Percentiles rank a stretch among this genome's conserved stretches.
Evolutionary conservation across 2,888 invertebrate genomes (phyloP).

Genomic region (Acanthosoma haemorrhoidale): DNA sequence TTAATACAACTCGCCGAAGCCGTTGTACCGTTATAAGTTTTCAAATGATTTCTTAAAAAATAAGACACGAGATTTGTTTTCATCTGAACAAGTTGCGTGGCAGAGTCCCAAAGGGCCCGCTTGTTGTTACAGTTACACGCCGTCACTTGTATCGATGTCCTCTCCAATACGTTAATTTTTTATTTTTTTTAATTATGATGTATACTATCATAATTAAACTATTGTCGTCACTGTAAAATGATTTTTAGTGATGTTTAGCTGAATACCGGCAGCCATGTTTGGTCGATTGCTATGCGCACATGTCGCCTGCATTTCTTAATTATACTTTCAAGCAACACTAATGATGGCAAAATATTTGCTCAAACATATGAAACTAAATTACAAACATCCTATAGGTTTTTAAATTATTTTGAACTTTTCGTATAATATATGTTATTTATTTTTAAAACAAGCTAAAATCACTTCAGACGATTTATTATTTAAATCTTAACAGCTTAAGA

Average conservation of each 20-base stretch:
- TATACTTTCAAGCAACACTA: constrained; percentile 14
- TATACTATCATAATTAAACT: too few species aligned
- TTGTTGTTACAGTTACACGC: not conserved
- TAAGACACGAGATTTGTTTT: not conserved
- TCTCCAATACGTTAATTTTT: constrained; percentile 3
- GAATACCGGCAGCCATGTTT: constrained; percentile 36
- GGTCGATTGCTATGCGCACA: constrained; percentile 38
- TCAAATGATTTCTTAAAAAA: not conserved
- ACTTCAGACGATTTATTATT: too few species aligned
- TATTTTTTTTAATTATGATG: too few species aligned
- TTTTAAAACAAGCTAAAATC: too few species aligned
- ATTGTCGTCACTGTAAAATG: too few species aligned
- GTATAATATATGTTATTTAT: too few species aligned
- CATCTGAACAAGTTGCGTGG: constrained; percentile 20
- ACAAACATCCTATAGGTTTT: too few species aligned
- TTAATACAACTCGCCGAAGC: not conserved
- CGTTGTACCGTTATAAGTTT: not conserved
- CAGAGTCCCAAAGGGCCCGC: not conserved
- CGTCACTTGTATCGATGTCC: not conserved
- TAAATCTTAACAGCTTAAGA: too few species aligned
- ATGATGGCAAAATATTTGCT: not conserved
- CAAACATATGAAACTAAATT: too few species aligned
- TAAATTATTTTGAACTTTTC: too few species aligned
- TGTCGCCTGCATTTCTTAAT: constrained; percentile 26
- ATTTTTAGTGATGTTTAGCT: not conserved